phyloP scores from a whole-genome alignment of 1,140 invertebrate species.

The Carposina sasakii region DNA sequence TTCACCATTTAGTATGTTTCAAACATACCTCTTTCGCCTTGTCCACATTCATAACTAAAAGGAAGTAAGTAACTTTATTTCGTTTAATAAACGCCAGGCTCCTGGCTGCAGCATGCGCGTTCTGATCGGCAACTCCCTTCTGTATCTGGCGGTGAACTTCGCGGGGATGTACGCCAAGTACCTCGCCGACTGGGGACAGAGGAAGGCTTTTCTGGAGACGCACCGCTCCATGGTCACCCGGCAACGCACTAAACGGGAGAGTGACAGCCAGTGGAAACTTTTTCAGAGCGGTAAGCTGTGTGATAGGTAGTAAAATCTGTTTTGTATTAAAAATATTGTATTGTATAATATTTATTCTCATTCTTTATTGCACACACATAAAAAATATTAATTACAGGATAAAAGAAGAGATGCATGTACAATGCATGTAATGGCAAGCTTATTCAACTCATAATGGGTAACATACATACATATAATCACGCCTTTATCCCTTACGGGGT shows the following conservation, averaged over 20 bases:
- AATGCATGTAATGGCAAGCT: background rate
- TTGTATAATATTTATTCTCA: constrained; percentile 18
- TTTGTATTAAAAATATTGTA: constrained; percentile 3
- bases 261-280: constrained; percentile 94
- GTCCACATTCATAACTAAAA: too few relatives aligned
- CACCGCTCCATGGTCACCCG: constrained; percentile 96
- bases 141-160: constrained; percentile 92
- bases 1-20: too few relatives aligned
- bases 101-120: constrained; percentile 76
- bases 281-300: constrained; percentile 87
- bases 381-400: too few relatives aligned
- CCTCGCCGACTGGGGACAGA: constrained; percentile 93
- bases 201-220: constrained; percentile 97
- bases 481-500: too few relatives aligned
- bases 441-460: too few relatives aligned
- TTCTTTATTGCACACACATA: too few relatives aligned
- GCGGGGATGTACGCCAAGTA: constrained; percentile 98
- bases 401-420: too few relatives aligned
- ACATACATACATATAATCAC: too few relatives aligned
- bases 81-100: too few relatives aligned
- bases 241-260: constrained; percentile 93
- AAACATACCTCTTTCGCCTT: too few relatives aligned
- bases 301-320: background rate
- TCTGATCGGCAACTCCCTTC: constrained; percentile 83
- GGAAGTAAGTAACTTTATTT: too few relatives aligned